phyloP scores from a whole-genome alignment of 2,888 invertebrate genomes.

The Galeruca laticollis region DNA sequence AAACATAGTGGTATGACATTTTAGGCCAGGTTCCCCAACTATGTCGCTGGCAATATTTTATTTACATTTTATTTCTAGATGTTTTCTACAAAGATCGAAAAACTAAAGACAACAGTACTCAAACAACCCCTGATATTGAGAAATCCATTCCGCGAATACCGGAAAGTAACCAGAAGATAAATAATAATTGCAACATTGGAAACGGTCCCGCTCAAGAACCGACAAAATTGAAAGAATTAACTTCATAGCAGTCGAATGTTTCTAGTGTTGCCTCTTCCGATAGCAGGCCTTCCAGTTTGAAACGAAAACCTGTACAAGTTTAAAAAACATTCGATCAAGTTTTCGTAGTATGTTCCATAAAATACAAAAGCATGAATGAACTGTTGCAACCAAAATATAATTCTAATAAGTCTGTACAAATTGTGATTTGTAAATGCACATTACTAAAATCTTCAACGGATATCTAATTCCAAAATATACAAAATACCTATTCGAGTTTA shows the following conservation, averaged over 20 bases:
- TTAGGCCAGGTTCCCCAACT: too few relatives aligned
- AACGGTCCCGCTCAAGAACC: conserved; percentile 62
- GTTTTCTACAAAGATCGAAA: conserved; percentile 54
- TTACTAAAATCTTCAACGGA: too few relatives aligned
- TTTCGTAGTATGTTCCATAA: neutral
- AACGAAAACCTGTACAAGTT: conserved; percentile 64
- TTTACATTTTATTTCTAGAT: conserved; percentile 35
- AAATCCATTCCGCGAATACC: conserved; percentile 42
- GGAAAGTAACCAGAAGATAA: conserved; percentile 60
- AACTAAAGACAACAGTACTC: conserved; percentile 62
- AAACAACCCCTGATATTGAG: conserved; percentile 58
- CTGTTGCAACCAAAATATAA: neutral
- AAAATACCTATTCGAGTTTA: too few relatives aligned
- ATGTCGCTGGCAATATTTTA: too few relatives aligned
- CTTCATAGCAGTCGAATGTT: conserved; percentile 62
- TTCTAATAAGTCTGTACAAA: neutral
- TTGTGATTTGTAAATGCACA: too few relatives aligned
- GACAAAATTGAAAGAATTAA: conserved; percentile 60
- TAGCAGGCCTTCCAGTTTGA: conserved; percentile 62
- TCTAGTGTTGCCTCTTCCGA: conserved; percentile 2
- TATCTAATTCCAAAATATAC: too few relatives aligned
- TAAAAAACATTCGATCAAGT: conserved; percentile 46
- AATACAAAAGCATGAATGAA: neutral
- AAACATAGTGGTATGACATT: too few relatives aligned
- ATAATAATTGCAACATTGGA: conserved; percentile 63